Evolutionary conservation across 2,797 vertebrate species (phyloP), one percentile per base, ranked within the genome.

Genomic region (Galago senegalensis): DNA sequence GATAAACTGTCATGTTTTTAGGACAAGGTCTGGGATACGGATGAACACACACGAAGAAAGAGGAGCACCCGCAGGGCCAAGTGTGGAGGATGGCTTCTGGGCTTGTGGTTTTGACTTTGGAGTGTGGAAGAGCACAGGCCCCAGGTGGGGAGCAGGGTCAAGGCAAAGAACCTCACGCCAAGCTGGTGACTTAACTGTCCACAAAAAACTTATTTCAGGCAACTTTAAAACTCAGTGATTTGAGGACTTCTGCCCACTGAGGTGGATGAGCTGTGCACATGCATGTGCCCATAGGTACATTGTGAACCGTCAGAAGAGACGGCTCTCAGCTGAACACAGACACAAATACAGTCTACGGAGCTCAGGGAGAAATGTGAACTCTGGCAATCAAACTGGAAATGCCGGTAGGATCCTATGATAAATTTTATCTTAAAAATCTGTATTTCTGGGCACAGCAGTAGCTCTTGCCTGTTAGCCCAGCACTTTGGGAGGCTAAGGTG

Each of bases 121-220:
- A 49, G 49, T 49, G 49, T 49, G 49, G 49, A 49, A 49, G 49
- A 49, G 49, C 13, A 14, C 12, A 10, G 49, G 3, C 49, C 49
- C 49, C 49, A 49, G 23, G 29, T 7, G 40, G 11, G 29, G 49
- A 46, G 23, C 7, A 29, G 29, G 46, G 14, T 23, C 20, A 5
- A 43, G 3, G 40, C 7, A 4, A 6, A 11, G 13, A 11, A 23
- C 40, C 53, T 53, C 7, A 5, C 1, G 0, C 1, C 5, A 7
- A 29, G 69, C 7, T 37, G 56, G 46, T 5, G 17, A 27, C 43
- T 20, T 37, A 49, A 58, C 75, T 13, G 10, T 25, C 31, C 43
- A 25, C n/a, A 43, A 20, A 29, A 14, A 72, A n/a, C 23, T 27
- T 53, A 31, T 43, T 25, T 69, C 40, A 25, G 60, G 58, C 10